Evolutionary conservation across 2,113 vertebrate genomes (phyloP).

Genomic region (Alexandromys fortis): DNA sequence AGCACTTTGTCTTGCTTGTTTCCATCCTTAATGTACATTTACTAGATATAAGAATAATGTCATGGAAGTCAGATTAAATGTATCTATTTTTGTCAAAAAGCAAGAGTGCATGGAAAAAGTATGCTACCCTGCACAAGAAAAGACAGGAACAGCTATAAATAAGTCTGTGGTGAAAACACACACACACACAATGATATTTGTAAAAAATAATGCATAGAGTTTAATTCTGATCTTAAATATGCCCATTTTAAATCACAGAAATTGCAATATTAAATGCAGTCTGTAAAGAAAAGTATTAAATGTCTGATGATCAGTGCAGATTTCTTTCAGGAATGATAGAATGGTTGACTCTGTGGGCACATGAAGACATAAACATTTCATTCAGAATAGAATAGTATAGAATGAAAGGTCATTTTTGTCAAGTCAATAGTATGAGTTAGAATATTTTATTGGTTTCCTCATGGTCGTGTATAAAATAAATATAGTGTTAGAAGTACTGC

Average conservation of each 20-base stretch:
- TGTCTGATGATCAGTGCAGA: not conserved
- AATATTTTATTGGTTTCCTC: not conserved
- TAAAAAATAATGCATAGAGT: not conserved
- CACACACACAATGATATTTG: not conserved
- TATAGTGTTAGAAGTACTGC: not conserved
- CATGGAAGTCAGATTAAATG: not conserved
- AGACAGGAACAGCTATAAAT: not conserved
- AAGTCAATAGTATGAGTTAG: not conserved
- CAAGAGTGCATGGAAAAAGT: not conserved
- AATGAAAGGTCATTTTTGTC: not conserved
- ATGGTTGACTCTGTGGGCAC: not conserved
- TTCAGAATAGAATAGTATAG: not conserved
- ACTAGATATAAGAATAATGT: not conserved
- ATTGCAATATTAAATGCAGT: not conserved
- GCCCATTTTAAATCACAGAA: not conserved
- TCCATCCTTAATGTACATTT: not conserved
- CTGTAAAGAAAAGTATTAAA: not conserved
- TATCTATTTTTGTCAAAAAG: not conserved
- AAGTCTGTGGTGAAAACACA: not conserved
- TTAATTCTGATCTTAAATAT: conserved; percentile 17
- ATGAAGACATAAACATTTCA: not conserved
- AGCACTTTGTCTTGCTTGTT: not conserved
- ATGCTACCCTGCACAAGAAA: not conserved
- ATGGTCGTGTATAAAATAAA: not conserved
- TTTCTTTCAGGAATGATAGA: not conserved